Conservation (phyloP, 2,113 vertebrate genomes). For the Corydoras sp. region DNA sequence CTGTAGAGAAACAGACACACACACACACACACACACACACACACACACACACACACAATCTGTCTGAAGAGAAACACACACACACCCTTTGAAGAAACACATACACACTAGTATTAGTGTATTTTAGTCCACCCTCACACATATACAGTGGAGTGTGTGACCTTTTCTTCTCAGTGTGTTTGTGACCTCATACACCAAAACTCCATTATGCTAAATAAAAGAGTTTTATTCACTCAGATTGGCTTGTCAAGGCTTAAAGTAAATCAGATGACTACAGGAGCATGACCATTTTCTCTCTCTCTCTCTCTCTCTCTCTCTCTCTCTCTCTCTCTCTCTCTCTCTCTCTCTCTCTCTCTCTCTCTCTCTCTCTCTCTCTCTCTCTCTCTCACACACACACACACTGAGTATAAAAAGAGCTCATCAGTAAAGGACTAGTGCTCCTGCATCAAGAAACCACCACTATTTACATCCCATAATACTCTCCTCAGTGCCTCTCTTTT, state of each 20-base stretch:
- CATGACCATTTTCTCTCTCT: too few species aligned
- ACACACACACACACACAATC: slow-evolving; percentile 32
- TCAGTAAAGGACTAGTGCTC: slow-evolving; percentile 64
- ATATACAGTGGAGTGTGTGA: slow-evolving; percentile 6
- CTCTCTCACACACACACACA: too few species aligned
- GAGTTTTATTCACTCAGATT: slow-evolving; percentile 41
- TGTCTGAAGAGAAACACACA: neutral
- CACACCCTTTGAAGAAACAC: slow-evolving; percentile 2
- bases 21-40: slow-evolving; percentile 12
- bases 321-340: too few species aligned
- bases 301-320: too few species aligned
- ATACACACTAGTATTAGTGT: too few species aligned
- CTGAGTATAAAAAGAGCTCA: slow-evolving; percentile 70
- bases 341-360: too few species aligned
- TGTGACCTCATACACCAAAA: neutral
- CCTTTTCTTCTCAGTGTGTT: neutral
- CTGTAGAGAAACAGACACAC: slow-evolving; percentile 8
- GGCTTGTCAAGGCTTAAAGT: slow-evolving; percentile 43
- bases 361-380: too few species aligned
- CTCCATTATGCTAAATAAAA: slow-evolving; percentile 44
- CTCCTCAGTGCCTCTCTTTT: neutral
- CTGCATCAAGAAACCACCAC: slow-evolving; percentile 44
- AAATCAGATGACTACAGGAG: slow-evolving; percentile 41
- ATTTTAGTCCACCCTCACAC: slow-evolving; percentile 1
- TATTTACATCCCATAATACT: slow-evolving; percentile 30